Evolutionary conservation across 2,888 invertebrate species (phyloP).

Genomic region (Acrocyrtus sp.): DNA sequence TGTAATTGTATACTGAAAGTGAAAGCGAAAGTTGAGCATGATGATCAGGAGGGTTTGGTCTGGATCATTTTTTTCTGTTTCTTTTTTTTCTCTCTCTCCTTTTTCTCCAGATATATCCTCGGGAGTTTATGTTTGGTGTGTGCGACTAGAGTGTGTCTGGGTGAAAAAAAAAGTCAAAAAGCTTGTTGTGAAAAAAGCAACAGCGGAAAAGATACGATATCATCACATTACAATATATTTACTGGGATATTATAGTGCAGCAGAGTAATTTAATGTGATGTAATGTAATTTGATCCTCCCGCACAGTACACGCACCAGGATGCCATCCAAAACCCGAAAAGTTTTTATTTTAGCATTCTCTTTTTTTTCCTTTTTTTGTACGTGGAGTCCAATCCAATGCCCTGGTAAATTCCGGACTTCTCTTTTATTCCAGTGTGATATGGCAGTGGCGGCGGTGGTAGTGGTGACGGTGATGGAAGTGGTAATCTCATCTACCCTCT

Average conservation of each 20-base stretch:
- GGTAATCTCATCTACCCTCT: constrained; percentile 42
- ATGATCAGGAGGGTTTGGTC: constrained; percentile 32
- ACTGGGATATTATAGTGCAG: constrained; percentile 15
- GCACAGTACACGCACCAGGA: constrained; percentile 37
- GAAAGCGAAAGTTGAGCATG: constrained; percentile 33
- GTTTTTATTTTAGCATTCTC: background rate
- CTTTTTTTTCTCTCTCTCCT: constrained; percentile 21
- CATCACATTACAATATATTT: constrained; percentile 9
- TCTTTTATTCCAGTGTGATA: no score
- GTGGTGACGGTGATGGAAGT: no score
- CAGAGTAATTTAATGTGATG: constrained; percentile 59
- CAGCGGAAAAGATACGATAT: background rate
- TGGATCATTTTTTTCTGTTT: constrained; percentile 35
- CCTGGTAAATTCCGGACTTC: no score
- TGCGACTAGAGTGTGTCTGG: constrained; percentile 14
- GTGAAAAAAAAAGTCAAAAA: background rate
- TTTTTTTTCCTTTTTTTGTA: no score
- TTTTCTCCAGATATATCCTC: background rate
- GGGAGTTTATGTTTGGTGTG: constrained; percentile 20
- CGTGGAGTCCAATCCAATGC: no score
- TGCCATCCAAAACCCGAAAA: constrained; percentile 10
- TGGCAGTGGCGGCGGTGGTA: no score
- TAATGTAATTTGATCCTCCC: constrained; percentile 57
- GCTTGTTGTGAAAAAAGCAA: background rate
- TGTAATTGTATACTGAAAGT: no score